Conservation (phyloP, 2,888 invertebrate genomes). For the Cerceris ruficornis region DNA sequence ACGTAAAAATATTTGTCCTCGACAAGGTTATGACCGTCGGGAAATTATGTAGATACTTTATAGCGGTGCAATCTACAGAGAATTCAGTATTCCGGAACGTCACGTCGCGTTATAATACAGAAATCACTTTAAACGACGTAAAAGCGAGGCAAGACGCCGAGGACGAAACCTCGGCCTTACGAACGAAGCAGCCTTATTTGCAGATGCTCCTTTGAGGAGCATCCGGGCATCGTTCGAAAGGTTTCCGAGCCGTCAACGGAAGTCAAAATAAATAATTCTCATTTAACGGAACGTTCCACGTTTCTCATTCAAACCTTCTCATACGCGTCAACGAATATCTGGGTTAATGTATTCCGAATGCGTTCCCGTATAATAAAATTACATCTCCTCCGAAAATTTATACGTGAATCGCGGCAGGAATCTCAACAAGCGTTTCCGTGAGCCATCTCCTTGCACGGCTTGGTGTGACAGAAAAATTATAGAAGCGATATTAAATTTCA, state of each 20-base stretch:
- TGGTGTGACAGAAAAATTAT: constrained; percentile 65
- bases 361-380: constrained; percentile 75
- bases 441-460: constrained; percentile 8
- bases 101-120: constrained; percentile 47
- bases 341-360: constrained; percentile 60
- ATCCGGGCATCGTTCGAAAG: constrained; percentile 34
- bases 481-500: constrained; percentile 76
- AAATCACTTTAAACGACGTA: constrained; percentile 52
- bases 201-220: constrained; percentile 40
- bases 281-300: constrained; percentile 59
- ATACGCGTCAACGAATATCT: constrained; percentile 37
- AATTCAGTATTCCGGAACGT: constrained; percentile 42
- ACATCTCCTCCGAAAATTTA: constrained; percentile 72
- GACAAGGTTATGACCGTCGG: constrained; percentile 35
- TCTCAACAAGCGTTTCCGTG: constrained; percentile 59
- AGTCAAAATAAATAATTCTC: constrained; percentile 67
- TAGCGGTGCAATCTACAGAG: constrained; percentile 37
- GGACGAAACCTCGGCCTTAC: constrained; percentile 30
- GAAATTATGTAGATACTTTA: constrained; percentile 52
- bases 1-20: constrained; percentile 53
- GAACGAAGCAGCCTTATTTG: constrained; percentile 45
- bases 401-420: constrained; percentile 69
- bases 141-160: constrained; percentile 32
- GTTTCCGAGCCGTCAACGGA: constrained; percentile 21
- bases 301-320: constrained; percentile 19